A percentile compares a stretch with the other conserved stretches of the same genome.
Conservation (phyloP, 2,113 vertebrate species). For the Thunnus thynnus region DNA sequence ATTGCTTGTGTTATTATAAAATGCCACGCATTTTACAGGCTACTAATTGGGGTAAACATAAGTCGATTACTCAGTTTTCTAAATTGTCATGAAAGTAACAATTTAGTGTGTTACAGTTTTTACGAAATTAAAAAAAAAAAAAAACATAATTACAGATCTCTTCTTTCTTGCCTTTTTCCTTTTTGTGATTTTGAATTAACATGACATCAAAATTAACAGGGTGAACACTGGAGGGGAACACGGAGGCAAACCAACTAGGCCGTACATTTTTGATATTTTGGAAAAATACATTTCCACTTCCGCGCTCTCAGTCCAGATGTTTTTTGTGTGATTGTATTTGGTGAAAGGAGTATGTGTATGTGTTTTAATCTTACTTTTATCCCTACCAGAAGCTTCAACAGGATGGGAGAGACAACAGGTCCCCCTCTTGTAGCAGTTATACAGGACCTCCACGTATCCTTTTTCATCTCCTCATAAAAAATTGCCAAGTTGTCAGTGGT, state of each 20-base stretch:
- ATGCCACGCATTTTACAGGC: not conserved
- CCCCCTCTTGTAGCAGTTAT: not conserved
- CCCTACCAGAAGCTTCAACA: not conserved
- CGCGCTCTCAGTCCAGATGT: too few species aligned
- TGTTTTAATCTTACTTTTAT: not conserved
- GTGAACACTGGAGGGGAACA: not conserved
- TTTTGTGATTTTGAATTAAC: not conserved
- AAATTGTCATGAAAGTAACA: not conserved
- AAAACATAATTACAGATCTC: not conserved
- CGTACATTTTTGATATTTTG: not conserved
- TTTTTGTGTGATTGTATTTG: not conserved
- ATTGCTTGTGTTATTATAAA: not conserved
- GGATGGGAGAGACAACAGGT: not conserved
- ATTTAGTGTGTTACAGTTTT: not conserved
- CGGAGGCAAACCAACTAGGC: not conserved
- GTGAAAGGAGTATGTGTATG: not conserved
- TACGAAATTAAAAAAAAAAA: not conserved
- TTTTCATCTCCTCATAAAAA: conserved; percentile 28
- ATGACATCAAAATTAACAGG: not conserved
- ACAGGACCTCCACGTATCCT: not conserved
- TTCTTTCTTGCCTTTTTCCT: not conserved
- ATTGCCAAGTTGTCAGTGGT: conserved; percentile 15
- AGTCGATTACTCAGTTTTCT: not conserved
- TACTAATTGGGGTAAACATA: not conserved
- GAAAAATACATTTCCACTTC: not conserved